These are phyloP conservation scores for Falco columbarius DNA, from an alignment of 2,797 vertebrate genomes.

Conservation along the genomic window DNA sequence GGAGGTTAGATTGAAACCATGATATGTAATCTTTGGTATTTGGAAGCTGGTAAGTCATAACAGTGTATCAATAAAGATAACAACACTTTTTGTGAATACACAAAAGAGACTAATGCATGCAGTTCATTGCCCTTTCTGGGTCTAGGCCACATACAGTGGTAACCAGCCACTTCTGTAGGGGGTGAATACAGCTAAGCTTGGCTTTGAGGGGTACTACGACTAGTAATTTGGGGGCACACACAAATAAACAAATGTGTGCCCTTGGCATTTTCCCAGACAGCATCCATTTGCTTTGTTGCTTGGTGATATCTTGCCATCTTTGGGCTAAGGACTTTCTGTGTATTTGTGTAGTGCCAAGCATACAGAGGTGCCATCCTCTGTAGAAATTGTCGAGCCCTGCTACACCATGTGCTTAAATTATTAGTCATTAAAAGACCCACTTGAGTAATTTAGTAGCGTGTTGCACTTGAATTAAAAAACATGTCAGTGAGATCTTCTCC, in stretches of 20 bases:
- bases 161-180: neutral
- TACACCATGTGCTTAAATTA: neutral
- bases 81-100: neutral
- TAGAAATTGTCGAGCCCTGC: accelerated
- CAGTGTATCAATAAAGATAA: conserved; percentile 37
- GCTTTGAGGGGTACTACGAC: neutral
- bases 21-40: conserved; percentile 31
- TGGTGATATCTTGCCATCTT: neutral
- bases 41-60: conserved; percentile 29
- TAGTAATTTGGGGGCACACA: neutral
- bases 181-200: neutral
- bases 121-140: neutral
- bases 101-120: neutral
- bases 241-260: neutral
- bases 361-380: neutral
- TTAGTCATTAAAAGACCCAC: neutral
- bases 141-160: neutral
- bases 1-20: conserved; percentile 35
- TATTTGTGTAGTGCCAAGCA: neutral
- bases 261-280: neutral
- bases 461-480: neutral
- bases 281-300: neutral
- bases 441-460: neutral
- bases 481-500: neutral
- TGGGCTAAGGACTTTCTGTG: neutral